Evolutionary conservation across 2,113 vertebrate species (phyloP), one percentile per base, ranked within the genome.

Genomic region (Sinocyclocheilus maitianheensis): DNA sequence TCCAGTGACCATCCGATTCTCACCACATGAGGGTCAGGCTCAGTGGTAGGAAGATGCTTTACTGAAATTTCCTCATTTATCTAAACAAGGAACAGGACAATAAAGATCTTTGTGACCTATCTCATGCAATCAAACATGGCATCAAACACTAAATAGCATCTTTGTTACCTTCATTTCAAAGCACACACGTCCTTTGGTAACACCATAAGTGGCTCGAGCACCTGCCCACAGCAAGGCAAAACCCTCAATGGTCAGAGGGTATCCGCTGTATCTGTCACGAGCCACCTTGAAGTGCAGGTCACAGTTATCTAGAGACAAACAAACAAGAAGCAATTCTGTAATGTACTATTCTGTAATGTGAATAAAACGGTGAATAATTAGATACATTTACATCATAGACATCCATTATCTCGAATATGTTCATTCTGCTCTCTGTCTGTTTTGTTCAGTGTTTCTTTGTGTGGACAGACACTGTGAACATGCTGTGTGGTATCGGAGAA

Each of bases 251-350:
- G 96, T 96, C 58, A 96, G 92, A 0, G 96, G 96, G 89, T 95
- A 96, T 6, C 96, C 96, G 53, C 94, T 95, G 90, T 93, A 95
- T 2, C 96, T 92, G 82, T 97, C 96, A 77, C 96, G 94, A 75
- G 95, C 94, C 8, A 96, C 95, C 77, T 96, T 96, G 89, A 96
- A 96, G 89, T 96, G 96, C 85, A 96, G 94, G 76, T 96, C 96
- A 20, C 95, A 95, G 85, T 96, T 96, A 91, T 96, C 95, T 96
- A 89, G n/a, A 84, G 22, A 87, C 72, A 77, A 71, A 69, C 46
- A 69, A 67, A 69, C 65, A 30, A 67, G 26, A 67, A 67, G 4
- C 53, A 6, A 20, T 20, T 10, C 37, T 48, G 16, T 48, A 20
- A 67, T 55, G 53, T 20, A 34, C 30, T 34, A 34, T 34, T 34